phyloP scores from a whole-genome alignment of 2,888 invertebrate genomes.

The Rotaria socialis region DNA sequence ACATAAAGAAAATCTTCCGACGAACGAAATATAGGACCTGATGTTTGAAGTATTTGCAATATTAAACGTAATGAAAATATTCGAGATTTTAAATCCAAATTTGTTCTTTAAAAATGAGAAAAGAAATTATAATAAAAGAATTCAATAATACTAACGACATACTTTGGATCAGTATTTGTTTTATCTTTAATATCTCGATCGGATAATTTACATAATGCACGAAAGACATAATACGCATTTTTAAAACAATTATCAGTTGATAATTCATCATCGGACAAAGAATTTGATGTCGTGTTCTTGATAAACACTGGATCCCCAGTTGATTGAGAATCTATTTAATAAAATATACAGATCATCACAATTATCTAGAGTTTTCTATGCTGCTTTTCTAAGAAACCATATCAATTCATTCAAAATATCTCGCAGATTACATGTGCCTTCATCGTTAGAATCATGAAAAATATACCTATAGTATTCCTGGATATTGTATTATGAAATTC shows the following conservation, averaged over 20 bases:
- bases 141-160: background rate
- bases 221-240: constrained; percentile 94
- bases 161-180: constrained; percentile 34
- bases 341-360: background rate
- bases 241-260: constrained; percentile 56
- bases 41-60: constrained; percentile 88
- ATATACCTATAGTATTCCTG: background rate
- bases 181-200: constrained; percentile 37
- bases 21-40: constrained; percentile 87
- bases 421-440: too few relatives aligned
- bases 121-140: too few relatives aligned
- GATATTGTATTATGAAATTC: background rate
- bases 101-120: background rate
- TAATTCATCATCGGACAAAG: constrained; percentile 28
- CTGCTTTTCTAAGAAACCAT: too few relatives aligned
- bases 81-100: constrained; percentile 70
- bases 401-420: too few relatives aligned
- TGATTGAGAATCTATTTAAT: background rate
- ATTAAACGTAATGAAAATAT: constrained; percentile 89
- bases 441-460: too few relatives aligned
- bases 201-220: constrained; percentile 91
- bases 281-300: background rate
- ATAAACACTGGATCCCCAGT: background rate
- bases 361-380: too few relatives aligned
- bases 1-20: constrained; percentile 97